phyloP scores from a whole-genome alignment of 2,888 invertebrate genomes.

The Apamea anceps region DNA sequence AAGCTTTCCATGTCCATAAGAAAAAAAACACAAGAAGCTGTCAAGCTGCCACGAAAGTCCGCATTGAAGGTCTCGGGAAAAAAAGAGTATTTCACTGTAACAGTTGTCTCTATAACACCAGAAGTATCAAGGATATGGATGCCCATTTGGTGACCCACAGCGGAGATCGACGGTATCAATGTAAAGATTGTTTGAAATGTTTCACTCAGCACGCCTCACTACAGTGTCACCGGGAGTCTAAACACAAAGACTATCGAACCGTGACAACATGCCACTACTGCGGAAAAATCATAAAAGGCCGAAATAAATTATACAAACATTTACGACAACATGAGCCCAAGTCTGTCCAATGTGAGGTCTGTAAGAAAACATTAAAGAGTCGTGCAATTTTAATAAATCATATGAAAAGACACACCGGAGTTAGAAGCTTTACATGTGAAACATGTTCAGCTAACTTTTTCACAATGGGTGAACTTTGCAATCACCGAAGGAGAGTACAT shows the following conservation, averaged over 20 bases:
- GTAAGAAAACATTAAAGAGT: constrained; percentile 72
- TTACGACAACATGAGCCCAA: constrained; percentile 71
- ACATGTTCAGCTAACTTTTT: constrained; percentile 80
- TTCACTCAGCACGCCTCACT: constrained; percentile 80
- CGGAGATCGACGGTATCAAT: constrained; percentile 78
- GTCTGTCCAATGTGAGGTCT: constrained; percentile 57
- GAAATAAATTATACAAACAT: constrained; percentile 76
- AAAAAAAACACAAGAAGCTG: constrained; percentile 70
- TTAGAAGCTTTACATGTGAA: constrained; percentile 80
- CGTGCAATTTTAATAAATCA: constrained; percentile 71
- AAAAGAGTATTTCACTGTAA: constrained; percentile 70
- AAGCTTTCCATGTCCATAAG: constrained; percentile 73
- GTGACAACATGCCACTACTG: constrained; percentile 82
- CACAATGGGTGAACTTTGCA: constrained; percentile 78
- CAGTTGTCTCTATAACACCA: constrained; percentile 77
- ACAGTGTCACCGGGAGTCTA: constrained; percentile 76
- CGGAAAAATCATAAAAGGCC: constrained; percentile 79
- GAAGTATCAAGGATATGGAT: constrained; percentile 76
- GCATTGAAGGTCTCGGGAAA: constrained; percentile 76
- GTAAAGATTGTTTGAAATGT: constrained; percentile 75
- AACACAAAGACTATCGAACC: constrained; percentile 73
- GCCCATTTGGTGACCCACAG: constrained; percentile 77
- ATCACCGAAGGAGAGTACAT: constrained; percentile 78
- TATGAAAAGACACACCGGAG: constrained; percentile 79
- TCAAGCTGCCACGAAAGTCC: constrained; percentile 63